A percentile compares a stretch with the other conserved stretches of the same genome.
These are phyloP conservation scores for Centruroides sculpturatus DNA, from an alignment of 1,140 invertebrate genomes.

Conservation along the genomic window DNA sequence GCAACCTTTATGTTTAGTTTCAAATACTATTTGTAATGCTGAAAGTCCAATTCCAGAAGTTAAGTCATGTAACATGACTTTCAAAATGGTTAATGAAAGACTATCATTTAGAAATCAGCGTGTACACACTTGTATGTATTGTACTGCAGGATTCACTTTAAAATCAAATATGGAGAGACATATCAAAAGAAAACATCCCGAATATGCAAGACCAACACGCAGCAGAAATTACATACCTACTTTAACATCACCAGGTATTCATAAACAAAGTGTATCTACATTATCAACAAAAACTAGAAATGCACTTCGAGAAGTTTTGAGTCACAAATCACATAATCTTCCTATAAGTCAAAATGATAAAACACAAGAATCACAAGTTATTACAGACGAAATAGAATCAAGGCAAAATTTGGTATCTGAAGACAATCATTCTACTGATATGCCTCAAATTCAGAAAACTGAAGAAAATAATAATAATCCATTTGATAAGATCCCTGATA, in stretches of 20 bases:
- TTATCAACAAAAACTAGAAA: slow-evolving; percentile 17
- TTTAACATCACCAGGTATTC: slow-evolving; percentile 2
- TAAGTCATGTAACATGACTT: no score
- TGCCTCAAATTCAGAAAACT: no score
- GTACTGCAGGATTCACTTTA: slow-evolving; percentile 71
- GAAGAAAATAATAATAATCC: no score
- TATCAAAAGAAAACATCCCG: slow-evolving; percentile 83
- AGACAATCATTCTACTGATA: not conserved
- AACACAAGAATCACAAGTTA: no score
- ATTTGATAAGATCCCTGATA: no score
- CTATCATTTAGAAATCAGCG: slow-evolving; percentile 43
- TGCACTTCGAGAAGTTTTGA: slow-evolving; percentile 16
- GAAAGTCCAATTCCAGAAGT: no score
- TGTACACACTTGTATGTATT: slow-evolving; percentile 75
- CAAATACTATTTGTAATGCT: no score
- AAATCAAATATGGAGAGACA: slow-evolving; percentile 87
- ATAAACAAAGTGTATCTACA: slow-evolving; percentile 6
- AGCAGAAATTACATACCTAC: slow-evolving; percentile 11
- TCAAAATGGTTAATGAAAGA: not conserved
- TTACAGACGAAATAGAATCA: no score
- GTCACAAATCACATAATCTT: slow-evolving; percentile 11
- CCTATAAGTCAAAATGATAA: not conserved
- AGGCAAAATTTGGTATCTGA: not conserved
- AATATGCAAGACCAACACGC: slow-evolving; percentile 25
- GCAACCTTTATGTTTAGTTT: no score